Evolutionary conservation across 2,797 vertebrate genomes (phyloP), one percentile per base, ranked within the genome.

Genomic region (Acipenser transmontanus): DNA sequence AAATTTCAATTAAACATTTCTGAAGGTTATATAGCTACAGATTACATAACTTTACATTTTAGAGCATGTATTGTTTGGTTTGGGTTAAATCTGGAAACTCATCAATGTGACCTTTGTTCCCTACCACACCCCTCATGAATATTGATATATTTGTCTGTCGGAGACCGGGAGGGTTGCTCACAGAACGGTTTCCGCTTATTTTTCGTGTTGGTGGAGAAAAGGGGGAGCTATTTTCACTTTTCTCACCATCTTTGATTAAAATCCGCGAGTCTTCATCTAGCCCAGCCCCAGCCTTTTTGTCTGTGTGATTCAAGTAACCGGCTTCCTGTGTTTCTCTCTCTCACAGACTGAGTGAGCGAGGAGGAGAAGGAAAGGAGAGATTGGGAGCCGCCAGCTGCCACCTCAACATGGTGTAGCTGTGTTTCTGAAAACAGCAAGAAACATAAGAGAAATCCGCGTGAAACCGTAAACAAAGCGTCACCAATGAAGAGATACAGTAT

Each of bases 331-430:
- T 82, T 75, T 34, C 34, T 34, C 34, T 34, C 34, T 34, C 34
- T 3, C 34, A 34, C 34, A 34, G 34, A 34, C 34, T 34, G 34
- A 34, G 34, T 34, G 34, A 34, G 34, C 34, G 34, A 34, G 34
- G 34, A 34, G 34, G 34, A 34, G 34, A 34, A 34, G 34, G 34
- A 34, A 3, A 4, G 34, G 34, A 34, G 34, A 34, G 34, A 34
- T 34, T 4, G 34, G 34, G 70, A 65, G 72, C 80, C 74, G 71
- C 74, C 68, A 67, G 70, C 78, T 74, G 78, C 73, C 82, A 52
- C 74, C 84, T 81, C 85, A 83, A 81, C 82, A 91, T 92, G 92
- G 88, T 86, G 87, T 90, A 82, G 85, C 75, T 49, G 81, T 76
- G 72, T 77, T 80, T 64, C 13, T 73, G 77, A 48, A 9, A 74